phyloP scores from a whole-genome alignment of 2,888 invertebrate species.

The Lepidocyrtoides sp. region DNA sequence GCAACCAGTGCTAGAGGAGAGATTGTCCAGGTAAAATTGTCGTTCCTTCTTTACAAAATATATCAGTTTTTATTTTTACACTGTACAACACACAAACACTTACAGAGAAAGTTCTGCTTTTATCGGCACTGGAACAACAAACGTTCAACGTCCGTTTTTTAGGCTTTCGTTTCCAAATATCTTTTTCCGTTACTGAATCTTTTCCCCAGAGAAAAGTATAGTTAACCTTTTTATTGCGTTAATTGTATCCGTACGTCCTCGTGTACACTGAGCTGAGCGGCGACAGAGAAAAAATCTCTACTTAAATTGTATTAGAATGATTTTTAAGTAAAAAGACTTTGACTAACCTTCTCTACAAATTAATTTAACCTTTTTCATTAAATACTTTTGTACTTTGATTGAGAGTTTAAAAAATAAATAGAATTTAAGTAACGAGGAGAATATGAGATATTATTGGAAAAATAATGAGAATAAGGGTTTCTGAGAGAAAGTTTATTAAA shows the following conservation, averaged over 20 bases:
- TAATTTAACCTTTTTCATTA: background rate
- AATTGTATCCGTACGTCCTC: conserved; percentile 34
- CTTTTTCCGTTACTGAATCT: background rate
- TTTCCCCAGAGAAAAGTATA: background rate
- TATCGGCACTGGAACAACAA: conserved; percentile 60
- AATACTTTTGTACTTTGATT: conserved; percentile 58
- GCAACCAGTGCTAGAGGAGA: conserved; percentile 66
- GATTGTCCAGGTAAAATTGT: background rate
- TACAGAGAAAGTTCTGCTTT: conserved; percentile 3
- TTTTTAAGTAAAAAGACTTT: background rate
- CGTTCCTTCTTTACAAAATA: no score
- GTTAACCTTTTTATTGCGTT: conserved; percentile 58
- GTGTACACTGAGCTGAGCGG: no score
- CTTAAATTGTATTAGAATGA: no score
- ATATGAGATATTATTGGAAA: background rate
- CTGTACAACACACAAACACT: background rate
- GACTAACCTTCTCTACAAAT: background rate
- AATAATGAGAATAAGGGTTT: background rate
- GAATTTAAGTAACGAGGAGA: background rate
- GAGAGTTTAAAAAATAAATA: background rate
- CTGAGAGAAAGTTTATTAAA: background rate
- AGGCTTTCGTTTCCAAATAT: conserved; percentile 36
- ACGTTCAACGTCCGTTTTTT: conserved; percentile 74
- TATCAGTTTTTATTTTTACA: background rate
- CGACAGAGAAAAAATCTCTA: background rate